phyloP scores from a whole-genome alignment of 2,888 invertebrate species.

The Frankliniella intonsa region DNA sequence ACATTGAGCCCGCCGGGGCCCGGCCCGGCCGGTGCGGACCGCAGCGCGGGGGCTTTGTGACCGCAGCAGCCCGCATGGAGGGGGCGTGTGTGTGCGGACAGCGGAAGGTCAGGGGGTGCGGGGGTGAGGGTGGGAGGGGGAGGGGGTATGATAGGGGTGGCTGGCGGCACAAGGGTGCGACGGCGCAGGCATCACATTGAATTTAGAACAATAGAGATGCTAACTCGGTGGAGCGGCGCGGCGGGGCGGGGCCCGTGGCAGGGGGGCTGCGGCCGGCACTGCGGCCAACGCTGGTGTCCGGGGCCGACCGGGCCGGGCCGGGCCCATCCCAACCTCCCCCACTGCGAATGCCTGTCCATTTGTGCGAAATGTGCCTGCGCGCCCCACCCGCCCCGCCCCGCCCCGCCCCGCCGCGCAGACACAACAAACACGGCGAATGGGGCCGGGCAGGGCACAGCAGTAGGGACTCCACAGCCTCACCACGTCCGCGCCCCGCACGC shows the following conservation, averaged over 20 bases:
- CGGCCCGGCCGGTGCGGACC: no score
- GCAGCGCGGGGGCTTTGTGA: no score
- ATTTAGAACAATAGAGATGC: conserved; percentile 25
- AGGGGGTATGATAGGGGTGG: background rate
- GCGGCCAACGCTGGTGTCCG: no score
- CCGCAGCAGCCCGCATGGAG: no score
- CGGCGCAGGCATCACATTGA: background rate
- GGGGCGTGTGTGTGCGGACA: no score
- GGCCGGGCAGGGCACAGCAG: no score
- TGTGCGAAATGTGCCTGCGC: background rate
- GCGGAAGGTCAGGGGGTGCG: no score
- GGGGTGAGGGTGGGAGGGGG: background rate
- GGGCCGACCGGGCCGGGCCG: background rate
- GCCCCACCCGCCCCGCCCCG: background rate
- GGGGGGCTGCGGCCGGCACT: no score
- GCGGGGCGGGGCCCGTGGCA: background rate
- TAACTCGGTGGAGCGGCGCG: background rate
- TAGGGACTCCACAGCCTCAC: background rate
- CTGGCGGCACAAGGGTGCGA: background rate
- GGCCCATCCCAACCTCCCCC: no score
- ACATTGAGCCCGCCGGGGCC: no score
- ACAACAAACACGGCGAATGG: no score
- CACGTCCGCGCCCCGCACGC: background rate
- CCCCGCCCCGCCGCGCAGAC: background rate
- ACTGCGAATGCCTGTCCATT: conserved; percentile 4